Evolutionary conservation across 1,140 invertebrate genomes (phyloP).

Genomic region (Pseudomyrmex pallidus): DNA sequence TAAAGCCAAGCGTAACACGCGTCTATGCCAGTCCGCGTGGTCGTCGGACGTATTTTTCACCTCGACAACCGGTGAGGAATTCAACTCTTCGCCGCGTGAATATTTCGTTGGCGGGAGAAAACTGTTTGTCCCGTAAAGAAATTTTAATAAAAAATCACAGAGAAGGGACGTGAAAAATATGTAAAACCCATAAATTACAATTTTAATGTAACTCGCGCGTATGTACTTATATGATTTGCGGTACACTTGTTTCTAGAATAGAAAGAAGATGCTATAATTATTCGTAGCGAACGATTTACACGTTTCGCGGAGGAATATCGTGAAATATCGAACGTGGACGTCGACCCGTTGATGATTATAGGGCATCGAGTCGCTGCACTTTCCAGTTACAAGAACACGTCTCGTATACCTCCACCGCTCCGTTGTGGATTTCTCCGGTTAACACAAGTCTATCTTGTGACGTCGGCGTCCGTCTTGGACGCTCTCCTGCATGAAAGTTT

Average conservation of each 20-base stretch:
- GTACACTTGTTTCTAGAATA: not conserved
- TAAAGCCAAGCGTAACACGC: slow-evolving; percentile 21
- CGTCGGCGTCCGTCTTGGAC: slow-evolving; percentile 51
- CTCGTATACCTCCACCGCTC: slow-evolving; percentile 13
- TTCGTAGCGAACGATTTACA: not conserved
- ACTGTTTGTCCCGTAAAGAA: too few relatives aligned
- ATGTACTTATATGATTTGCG: not conserved
- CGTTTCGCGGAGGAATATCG: not conserved
- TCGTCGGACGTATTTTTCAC: not conserved
- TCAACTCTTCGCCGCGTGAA: not conserved
- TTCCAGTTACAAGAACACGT: slow-evolving; percentile 58
- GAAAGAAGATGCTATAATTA: not conserved
- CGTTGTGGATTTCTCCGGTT: slow-evolving; percentile 66
- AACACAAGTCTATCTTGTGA: slow-evolving; percentile 67
- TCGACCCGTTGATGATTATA: slow-evolving; percentile 38
- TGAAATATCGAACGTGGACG: slow-evolving; percentile 16
- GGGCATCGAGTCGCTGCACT: slow-evolving; percentile 46
- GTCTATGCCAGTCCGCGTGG: not conserved
- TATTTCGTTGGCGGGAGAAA: not conserved
- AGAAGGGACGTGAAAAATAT: not conserved
- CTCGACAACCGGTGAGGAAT: not conserved
- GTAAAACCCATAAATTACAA: too few relatives aligned
- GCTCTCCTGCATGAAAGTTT: slow-evolving; percentile 70
- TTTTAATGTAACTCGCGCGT: too few relatives aligned
- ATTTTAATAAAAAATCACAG: not conserved